Evolutionary conservation across 2,113 vertebrate genomes (phyloP), one percentile per base, ranked within the genome.

Genomic region (Plectropomus leopardus): DNA sequence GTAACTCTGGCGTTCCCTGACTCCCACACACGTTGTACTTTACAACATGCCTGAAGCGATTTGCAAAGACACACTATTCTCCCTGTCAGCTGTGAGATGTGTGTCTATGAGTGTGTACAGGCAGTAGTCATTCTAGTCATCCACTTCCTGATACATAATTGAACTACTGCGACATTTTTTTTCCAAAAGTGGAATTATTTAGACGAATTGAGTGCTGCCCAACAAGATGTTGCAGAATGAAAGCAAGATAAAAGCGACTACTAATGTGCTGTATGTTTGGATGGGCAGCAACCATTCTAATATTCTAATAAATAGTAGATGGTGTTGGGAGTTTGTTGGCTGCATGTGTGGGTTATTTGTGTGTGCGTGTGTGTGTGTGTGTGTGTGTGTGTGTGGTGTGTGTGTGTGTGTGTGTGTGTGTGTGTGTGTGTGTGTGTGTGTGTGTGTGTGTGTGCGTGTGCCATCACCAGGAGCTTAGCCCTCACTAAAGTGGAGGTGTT

Each of bases 1-100:
- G 44, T 54, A 76, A 55, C 58, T 60, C 45, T 48, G 67, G 75
- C 24, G 2, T 42, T 84, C 48, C 78, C 76, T 44, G 23, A 78
- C 85, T 79, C 85, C 79, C 70, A 84, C 78, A 34, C 73, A 69
- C 11, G 45, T 53, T 79, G 72, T 70, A 40, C 42, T 76, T 61
- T 28, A 72, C 63, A 82, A 36, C 63, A 76, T 1, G 73, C 71
- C 82, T 63, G 64, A 50, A 75, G 57, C 60, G 0, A 23, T 82
- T 67, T 48, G 36, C 23, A 71, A 54, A 77, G 42, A 72, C 32
- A 47, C 40, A 19, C 51, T 50, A 5, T 47, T 58, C 50, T 64
- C 60, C 63, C 53, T 60, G 71, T 28, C 26, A 58, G 51, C 80
- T 76, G 47, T 50, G 44, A 42, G 54, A 26, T 66, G 51, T 71